Percentiles rank a stretch among this genome's conserved stretches.
phyloP scores from a whole-genome alignment of 2,113 vertebrate genomes.

The Petrocephalus zakoni region DNA sequence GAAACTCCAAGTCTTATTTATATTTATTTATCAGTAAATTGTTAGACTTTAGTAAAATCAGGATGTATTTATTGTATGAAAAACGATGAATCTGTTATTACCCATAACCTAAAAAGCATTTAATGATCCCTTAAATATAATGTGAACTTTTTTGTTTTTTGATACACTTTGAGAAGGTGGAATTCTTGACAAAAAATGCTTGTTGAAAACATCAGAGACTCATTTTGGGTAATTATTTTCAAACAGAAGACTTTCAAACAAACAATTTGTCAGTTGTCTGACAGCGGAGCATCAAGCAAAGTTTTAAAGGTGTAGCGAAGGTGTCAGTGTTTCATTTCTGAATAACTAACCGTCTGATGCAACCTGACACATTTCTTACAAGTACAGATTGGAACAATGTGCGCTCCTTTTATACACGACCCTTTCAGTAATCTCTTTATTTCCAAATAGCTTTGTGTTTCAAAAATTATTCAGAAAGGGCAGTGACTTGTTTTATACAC shows the following conservation, averaged over 20 bases:
- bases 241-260: slow-evolving; percentile 20
- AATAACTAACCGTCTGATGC: slow-evolving; percentile 48
- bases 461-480: slow-evolving; percentile 53
- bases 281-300: background rate
- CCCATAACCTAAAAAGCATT: background rate
- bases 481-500: slow-evolving; percentile 52
- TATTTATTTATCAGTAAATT: background rate
- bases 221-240: slow-evolving; percentile 39
- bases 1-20: background rate
- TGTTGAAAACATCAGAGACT: slow-evolving; percentile 46
- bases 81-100: background rate
- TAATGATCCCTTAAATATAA: background rate
- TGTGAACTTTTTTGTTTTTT: background rate
- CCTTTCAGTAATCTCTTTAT: slow-evolving; percentile 36
- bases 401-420: background rate
- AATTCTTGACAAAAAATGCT: slow-evolving; percentile 52
- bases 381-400: slow-evolving; percentile 40
- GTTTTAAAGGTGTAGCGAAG: background rate
- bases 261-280: slow-evolving; percentile 43
- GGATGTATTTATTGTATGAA: too few species aligned
- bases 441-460: slow-evolving; percentile 35
- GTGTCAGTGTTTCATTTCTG: slow-evolving; percentile 29
- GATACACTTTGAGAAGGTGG: slow-evolving; percentile 27
- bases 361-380: slow-evolving; percentile 47
- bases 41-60: too few species aligned